A percentile compares a stretch with the other conserved stretches of the same genome.
Conservation (phyloP, 2,888 invertebrate genomes). For the Eilema depressum region DNA sequence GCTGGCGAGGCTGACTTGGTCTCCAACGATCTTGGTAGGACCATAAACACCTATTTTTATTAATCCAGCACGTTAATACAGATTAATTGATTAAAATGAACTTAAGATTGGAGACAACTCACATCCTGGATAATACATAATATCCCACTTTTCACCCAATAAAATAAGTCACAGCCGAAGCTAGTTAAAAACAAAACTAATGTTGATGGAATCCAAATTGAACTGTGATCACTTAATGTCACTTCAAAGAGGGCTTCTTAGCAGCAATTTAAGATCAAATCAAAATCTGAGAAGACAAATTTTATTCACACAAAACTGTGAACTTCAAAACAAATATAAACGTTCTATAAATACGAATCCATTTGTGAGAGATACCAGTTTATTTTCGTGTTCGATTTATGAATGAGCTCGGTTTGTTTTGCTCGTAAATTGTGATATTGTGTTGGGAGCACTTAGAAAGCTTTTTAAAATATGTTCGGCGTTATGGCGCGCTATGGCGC, state of each 20-base stretch:
- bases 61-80: too few relatives aligned
- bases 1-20: too few relatives aligned
- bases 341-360: constrained; percentile 47
- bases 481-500: constrained; percentile 8
- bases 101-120: too few relatives aligned
- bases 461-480: constrained; percentile 46
- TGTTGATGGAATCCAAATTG: constrained; percentile 8
- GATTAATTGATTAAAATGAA: too few relatives aligned
- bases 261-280: constrained; percentile 10
- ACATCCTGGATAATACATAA: neutral
- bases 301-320: constrained; percentile 18
- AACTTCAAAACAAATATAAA: constrained; percentile 28
- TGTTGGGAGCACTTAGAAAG: constrained; percentile 44
- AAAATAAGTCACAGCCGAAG: neutral
- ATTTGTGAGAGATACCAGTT: constrained; percentile 40
- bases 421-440: constrained; percentile 52
- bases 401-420: constrained; percentile 50
- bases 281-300: constrained; percentile 9
- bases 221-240: neutral
- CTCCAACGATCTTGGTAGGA: too few relatives aligned
- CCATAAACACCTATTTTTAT: too few relatives aligned
- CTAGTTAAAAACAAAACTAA: neutral
- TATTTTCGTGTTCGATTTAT: constrained; percentile 53
- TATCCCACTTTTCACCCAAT: neutral
- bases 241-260: constrained; percentile 11